A percentile compares a stretch with the other conserved stretches of the same genome.
phyloP scores from a whole-genome alignment of 30 jellyfish, hydroid and myxozoan genomes.

The Cassiopea xamachana region DNA sequence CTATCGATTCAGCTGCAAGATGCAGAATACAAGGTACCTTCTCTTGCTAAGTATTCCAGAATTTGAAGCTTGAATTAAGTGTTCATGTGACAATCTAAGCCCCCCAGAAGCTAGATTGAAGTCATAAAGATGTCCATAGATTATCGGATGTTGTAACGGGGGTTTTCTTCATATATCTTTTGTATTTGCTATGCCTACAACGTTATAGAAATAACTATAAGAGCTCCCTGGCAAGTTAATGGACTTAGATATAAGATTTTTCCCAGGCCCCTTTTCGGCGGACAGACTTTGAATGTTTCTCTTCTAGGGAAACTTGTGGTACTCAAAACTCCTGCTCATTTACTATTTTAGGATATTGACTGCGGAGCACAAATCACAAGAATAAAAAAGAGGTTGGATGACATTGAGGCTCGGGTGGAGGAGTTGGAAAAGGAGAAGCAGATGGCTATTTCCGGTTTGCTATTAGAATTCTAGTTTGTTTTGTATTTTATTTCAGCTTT shows the following conservation, averaged over 20 bases:
- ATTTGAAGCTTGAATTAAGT: no score
- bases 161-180: no score
- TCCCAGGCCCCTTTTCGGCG: no score
- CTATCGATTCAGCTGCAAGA: constrained; percentile 28
- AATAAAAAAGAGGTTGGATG: constrained; percentile 54
- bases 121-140: no score
- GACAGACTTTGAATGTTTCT: background rate
- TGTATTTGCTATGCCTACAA: no score
- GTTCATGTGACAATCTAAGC: no score
- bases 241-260: no score
- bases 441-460: constrained; percentile 43
- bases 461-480: background rate
- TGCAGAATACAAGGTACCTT: constrained; percentile 26
- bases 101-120: no score
- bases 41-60: no score
- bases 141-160: no score
- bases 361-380: constrained; percentile 37
- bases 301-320: background rate
- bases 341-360: constrained; percentile 17
- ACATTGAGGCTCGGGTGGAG: constrained; percentile 74
- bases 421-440: constrained; percentile 65
- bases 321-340: background rate
- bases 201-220: no score
- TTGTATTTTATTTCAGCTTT: background rate
- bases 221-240: no score